A percentile compares a stretch with the other conserved stretches of the same genome.
Conservation (phyloP, 2,888 invertebrate species). For the Brenthis ino region DNA sequence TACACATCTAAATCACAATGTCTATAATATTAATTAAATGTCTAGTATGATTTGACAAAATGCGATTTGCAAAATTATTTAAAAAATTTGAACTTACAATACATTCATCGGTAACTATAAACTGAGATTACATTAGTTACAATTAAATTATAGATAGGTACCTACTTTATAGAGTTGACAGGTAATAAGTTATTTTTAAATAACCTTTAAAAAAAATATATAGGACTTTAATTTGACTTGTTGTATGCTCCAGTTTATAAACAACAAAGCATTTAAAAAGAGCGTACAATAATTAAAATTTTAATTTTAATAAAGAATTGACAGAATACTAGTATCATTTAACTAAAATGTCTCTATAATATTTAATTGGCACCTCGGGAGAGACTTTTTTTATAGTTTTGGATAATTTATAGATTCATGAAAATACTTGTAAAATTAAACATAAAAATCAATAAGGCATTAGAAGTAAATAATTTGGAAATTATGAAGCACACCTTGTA, state of each 20-base stretch:
- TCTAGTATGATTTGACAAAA: conserved; percentile 39
- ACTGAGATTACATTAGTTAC: conserved; percentile 44
- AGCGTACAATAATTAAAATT: conserved; percentile 5
- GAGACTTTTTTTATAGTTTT: conserved; percentile 24
- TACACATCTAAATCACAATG: conserved; percentile 45
- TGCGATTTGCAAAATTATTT: conserved; percentile 30
- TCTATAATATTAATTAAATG: conserved; percentile 37
- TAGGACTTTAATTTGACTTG: conserved; percentile 13
- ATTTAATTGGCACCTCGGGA: conserved; percentile 47
- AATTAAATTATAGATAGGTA: conserved; percentile 31
- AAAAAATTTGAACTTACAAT: conserved; percentile 39
- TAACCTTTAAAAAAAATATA: neutral
- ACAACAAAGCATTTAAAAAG: conserved; percentile 11
- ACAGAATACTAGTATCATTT: conserved; percentile 24
- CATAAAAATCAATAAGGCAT: neutral
- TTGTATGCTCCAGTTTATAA: conserved; percentile 8
- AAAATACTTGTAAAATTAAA: neutral
- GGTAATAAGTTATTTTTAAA: conserved; percentile 7
- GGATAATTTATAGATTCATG: neutral
- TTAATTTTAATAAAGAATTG: conserved; percentile 30
- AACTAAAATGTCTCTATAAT: conserved; percentile 18
- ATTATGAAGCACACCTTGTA: neutral
- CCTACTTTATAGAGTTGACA: neutral
- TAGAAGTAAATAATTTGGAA: neutral
- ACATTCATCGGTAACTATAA: conserved; percentile 43